A percentile compares a stretch with the other conserved stretches of the same genome.
phyloP scores from a whole-genome alignment of 2,113 vertebrate genomes.

The Corvus cornix region DNA sequence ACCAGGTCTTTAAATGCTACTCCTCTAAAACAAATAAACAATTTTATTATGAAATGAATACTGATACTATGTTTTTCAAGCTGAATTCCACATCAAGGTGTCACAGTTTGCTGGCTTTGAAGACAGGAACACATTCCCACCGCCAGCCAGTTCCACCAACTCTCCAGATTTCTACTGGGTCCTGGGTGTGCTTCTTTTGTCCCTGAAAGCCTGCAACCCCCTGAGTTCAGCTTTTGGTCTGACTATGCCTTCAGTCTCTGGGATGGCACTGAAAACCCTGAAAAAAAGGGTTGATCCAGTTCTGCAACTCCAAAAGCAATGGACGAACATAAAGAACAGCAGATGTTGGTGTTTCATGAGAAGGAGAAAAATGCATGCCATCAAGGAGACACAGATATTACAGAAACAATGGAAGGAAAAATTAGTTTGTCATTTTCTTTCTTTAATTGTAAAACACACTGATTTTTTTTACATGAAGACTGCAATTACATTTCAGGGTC shows the following conservation, averaged over 20 bases:
- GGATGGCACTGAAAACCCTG: neutral
- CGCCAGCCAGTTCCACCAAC: accelerated
- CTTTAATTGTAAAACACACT: neutral
- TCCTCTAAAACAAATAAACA: slow-evolving; percentile 47
- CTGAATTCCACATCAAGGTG: neutral
- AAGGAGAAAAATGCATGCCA: neutral
- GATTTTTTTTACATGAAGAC: neutral
- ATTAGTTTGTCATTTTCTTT: neutral
- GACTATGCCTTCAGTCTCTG: neutral
- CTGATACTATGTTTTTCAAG: slow-evolving; percentile 1
- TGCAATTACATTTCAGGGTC: neutral
- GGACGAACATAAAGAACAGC: neutral
- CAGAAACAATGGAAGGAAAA: neutral
- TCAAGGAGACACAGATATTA: neutral
- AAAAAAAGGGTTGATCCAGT: neutral
- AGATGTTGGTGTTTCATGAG: neutral
- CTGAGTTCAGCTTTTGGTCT: neutral
- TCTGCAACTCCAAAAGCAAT: neutral
- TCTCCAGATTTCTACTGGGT: neutral
- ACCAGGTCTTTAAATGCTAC: neutral
- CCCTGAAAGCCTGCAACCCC: neutral
- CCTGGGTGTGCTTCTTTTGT: neutral
- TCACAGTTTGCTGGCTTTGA: neutral
- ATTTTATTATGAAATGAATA: slow-evolving; percentile 3
- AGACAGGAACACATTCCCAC: neutral